These are phyloP conservation scores for Hyposmocoma kahamanoa DNA, from an alignment of 1,140 invertebrate genomes.

Conservation along the genomic window DNA sequence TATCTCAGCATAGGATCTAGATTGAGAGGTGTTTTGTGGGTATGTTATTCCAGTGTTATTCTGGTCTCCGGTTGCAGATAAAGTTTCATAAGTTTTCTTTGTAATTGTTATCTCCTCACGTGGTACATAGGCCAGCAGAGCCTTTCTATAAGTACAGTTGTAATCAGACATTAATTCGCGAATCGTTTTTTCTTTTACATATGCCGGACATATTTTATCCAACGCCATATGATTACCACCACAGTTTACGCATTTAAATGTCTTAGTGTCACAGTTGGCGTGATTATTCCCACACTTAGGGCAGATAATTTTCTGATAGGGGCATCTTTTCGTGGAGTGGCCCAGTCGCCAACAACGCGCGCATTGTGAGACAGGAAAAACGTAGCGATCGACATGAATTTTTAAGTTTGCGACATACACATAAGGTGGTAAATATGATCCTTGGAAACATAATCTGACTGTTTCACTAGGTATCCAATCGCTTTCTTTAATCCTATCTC, in stretches of 20 bases:
- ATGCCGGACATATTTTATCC: slow-evolving; percentile 6
- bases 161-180: slow-evolving; percentile 7
- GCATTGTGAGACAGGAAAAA: slow-evolving; percentile 9
- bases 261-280: neutral
- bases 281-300: slow-evolving; percentile 6
- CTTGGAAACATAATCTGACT: neutral
- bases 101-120: too few relatives aligned
- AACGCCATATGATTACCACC: slow-evolving; percentile 6
- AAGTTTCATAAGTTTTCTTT: too few relatives aligned
- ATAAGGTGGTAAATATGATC: slow-evolving; percentile 1
- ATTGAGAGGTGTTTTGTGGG: too few relatives aligned
- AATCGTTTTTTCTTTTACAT: slow-evolving; percentile 3
- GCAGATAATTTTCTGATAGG: slow-evolving; percentile 2
- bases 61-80: too few relatives aligned
- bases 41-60: too few relatives aligned
- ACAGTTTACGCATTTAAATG: slow-evolving; percentile 2
- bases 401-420: neutral
- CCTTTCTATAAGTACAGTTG: slow-evolving; percentile 5
- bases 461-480: slow-evolving; percentile 6
- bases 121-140: too few relatives aligned
- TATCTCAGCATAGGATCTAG: too few relatives aligned
- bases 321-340: slow-evolving; percentile 3
- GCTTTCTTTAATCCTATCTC: neutral
- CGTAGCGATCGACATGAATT: slow-evolving; percentile 1
- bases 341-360: slow-evolving; percentile 2